A percentile compares a stretch with the other conserved stretches of the same genome.
phyloP scores from a whole-genome alignment of 2,888 invertebrate genomes.

The Melanophora roralis region DNA sequence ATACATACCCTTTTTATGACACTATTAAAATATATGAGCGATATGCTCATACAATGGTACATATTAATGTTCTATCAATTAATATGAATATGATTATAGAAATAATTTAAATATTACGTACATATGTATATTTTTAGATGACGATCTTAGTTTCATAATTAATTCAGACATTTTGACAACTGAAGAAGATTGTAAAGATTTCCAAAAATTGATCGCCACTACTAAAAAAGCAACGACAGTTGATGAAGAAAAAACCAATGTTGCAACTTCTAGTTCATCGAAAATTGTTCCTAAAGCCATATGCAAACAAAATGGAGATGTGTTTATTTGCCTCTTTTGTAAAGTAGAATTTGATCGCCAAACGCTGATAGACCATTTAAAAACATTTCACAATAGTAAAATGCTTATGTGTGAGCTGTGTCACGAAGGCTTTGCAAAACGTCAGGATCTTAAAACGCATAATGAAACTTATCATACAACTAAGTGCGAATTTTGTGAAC shows the following conservation, averaged over 20 bases:
- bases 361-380: conserved; percentile 81
- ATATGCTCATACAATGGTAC: too few relatives aligned
- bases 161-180: conserved; percentile 28
- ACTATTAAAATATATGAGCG: too few relatives aligned
- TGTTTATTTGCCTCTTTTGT: conserved; percentile 62
- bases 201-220: background rate
- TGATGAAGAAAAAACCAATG: background rate
- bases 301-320: conserved; percentile 48
- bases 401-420: conserved; percentile 86
- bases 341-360: conserved; percentile 78
- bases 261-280: background rate
- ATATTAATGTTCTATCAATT: too few relatives aligned
- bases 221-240: background rate
- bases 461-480: conserved; percentile 80
- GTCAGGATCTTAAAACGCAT: conserved; percentile 82
- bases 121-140: conserved; percentile 24
- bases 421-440: conserved; percentile 81
- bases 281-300: conserved; percentile 33
- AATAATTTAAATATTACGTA: background rate
- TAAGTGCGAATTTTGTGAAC: conserved; percentile 80
- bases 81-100: too few relatives aligned
- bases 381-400: conserved; percentile 80
- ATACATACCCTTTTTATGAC: too few relatives aligned
- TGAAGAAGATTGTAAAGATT: conserved; percentile 3
- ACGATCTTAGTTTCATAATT: conserved; percentile 53